Percentiles rank a stretch among this genome's conserved stretches.
Evolutionary conservation across 2,797 vertebrate species (phyloP).

Genomic region (Yasuhikotakia modesta): DNA sequence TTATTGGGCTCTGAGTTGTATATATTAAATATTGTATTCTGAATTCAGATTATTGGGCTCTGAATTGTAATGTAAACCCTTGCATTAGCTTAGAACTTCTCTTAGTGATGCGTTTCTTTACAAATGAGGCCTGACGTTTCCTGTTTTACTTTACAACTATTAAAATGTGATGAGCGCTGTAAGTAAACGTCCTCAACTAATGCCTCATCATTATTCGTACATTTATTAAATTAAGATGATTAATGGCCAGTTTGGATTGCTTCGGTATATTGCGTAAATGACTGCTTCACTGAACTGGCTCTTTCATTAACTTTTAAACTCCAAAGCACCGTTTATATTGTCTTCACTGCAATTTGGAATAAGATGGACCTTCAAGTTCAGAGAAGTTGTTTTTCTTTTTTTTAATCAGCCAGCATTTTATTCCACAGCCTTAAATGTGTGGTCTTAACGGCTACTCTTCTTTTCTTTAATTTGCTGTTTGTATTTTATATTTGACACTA

Average conservation of each 20-base stretch:
- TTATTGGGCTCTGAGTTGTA: not conserved
- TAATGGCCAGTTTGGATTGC: slow-evolving; percentile 73
- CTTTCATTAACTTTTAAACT: slow-evolving; percentile 85
- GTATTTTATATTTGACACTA: too few species aligned
- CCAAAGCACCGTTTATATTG: slow-evolving; percentile 66
- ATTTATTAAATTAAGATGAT: slow-evolving; percentile 84
- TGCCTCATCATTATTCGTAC: slow-evolving; percentile 79
- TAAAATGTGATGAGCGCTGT: slow-evolving; percentile 72
- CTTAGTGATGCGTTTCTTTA: slow-evolving; percentile 69
- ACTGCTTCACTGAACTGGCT: slow-evolving; percentile 80
- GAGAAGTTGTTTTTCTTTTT: slow-evolving; percentile 25
- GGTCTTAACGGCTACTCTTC: not conserved
- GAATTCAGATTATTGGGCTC: not conserved
- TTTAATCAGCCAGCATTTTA: not conserved
- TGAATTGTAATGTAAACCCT: not conserved
- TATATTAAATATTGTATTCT: too few species aligned
- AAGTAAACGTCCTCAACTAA: slow-evolving; percentile 73
- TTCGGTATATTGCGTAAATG: slow-evolving; percentile 77
- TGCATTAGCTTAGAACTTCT: slow-evolving; percentile 63
- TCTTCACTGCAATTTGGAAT: slow-evolving; percentile 56
- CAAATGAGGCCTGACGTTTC: slow-evolving; percentile 74
- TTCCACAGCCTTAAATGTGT: not conserved
- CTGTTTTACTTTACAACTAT: slow-evolving; percentile 75
- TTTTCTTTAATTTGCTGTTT: not conserved
- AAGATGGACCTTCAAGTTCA: slow-evolving; percentile 44